Base-by-base conservation (phyloP, 35 echinoderm and acorn worm species). In the Acanthaster planci region DNA sequence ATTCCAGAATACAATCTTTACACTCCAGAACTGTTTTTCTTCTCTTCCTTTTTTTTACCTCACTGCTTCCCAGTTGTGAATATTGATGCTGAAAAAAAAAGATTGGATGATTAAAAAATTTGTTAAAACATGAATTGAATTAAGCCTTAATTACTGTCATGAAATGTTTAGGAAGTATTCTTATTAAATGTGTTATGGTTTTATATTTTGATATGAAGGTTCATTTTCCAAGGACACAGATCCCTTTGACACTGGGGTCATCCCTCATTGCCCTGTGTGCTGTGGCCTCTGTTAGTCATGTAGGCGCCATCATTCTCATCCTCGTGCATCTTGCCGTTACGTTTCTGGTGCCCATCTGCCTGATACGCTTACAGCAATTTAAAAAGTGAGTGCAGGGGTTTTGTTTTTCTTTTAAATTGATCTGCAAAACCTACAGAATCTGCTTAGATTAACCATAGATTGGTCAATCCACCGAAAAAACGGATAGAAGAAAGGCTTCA, bases 351-450 rank as follows among this genome's bases (percentile, higher is more conserved):
- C 95, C 95, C 51, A 37, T 97, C 21, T 93, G 90, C 82, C 67
- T 97, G 37, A 89, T 97, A 15, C 87, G 52, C 42, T 83, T 97
- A 44, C 95, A 97, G 40, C 91, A 84, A 39, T 97, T 87, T 38
- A 97, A 97, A 85, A 97, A 97, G 94, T 97, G 87, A 93, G 94
- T 88, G 40, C 59, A 14, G 14, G 2, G 22, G 26, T 26, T 5
- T 26, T 29, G 14, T 68, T 0, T 10, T 26, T 36, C 34, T 31
- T 34, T 36, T 14, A 72, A 31, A 72, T 12, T 30, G 22, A 10
- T 27, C 2, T 68, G 1, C 0, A 68, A 68, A 0, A 30, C 10
- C 10, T 23, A 23, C 5, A 68, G 29, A 12, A 68, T 34, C 12
- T 68, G 60, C 32, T n/a, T n/a, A n/a, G n/a, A n/a, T n/a, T n/a